Evolutionary conservation across 2,797 vertebrate species (phyloP).

Genomic region (Sorex maritimensis): DNA sequence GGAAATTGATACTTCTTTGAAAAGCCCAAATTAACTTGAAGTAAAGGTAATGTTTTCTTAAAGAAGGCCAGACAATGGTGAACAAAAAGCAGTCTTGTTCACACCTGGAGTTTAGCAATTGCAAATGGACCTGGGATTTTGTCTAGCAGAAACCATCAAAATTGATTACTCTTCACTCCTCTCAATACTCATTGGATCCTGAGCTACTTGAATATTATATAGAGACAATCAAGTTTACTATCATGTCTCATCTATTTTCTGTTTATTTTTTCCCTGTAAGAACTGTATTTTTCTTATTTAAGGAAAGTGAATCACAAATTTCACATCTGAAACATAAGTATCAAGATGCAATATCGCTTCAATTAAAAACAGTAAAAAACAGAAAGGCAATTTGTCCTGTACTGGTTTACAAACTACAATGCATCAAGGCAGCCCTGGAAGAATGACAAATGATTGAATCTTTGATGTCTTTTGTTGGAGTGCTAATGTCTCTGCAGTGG

Average conservation of each 20-base stretch:
- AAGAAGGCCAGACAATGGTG: not conserved
- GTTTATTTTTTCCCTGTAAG: not conserved
- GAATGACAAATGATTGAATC: no score
- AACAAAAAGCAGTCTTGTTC: not conserved
- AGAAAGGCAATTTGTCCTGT: not conserved
- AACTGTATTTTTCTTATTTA: not conserved
- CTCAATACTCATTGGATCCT: not conserved
- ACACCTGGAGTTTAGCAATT: not conserved
- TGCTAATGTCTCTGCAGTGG: no score
- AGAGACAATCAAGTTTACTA: not conserved
- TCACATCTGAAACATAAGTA: not conserved
- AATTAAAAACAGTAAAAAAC: no score
- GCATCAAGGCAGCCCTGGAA: not conserved
- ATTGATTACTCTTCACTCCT: not conserved
- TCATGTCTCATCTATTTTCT: not conserved
- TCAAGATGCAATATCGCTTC: no score
- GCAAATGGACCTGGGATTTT: not conserved
- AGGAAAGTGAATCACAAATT: not conserved
- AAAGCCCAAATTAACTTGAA: not conserved
- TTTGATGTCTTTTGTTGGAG: no score
- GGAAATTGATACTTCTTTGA: not conserved
- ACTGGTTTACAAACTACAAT: not conserved
- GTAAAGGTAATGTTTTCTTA: not conserved
- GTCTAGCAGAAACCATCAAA: not conserved
- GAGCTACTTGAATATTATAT: not conserved